These are phyloP conservation scores for Pantherophis alleghaniensis DNA, from an alignment of 2,797 vertebrate species.

Conservation along the genomic window DNA sequence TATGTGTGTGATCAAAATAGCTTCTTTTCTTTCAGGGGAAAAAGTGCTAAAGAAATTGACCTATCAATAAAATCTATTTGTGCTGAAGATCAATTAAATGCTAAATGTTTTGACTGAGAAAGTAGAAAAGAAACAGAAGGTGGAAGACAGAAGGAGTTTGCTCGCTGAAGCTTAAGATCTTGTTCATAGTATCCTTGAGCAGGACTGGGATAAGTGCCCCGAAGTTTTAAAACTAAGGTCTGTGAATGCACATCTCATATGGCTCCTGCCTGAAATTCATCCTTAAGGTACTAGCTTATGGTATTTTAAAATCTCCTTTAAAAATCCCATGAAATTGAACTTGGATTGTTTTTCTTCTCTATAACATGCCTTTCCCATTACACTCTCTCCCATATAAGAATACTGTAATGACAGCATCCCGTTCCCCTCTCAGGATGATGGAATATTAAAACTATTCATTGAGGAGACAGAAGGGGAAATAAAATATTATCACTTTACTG, in stretches of 20 bases:
- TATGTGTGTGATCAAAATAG: not conserved
- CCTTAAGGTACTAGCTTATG: not conserved
- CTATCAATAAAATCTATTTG: not conserved
- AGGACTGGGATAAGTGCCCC: not conserved
- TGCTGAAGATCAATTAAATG: not conserved
- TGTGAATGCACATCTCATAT: not conserved
- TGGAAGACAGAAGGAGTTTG: not conserved
- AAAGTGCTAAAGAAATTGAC: not conserved
- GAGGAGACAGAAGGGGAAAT: not conserved
- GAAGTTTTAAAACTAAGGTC: not conserved
- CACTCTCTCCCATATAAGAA: too few species aligned
- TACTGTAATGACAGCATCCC: not conserved
- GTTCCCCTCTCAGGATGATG: not conserved
- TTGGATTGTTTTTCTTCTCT: too few species aligned
- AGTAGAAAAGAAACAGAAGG: too few species aligned
- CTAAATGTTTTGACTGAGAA: not conserved
- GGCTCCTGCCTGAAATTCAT: not conserved
- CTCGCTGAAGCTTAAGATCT: not conserved
- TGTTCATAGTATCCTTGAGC: not conserved
- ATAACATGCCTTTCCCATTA: too few species aligned
- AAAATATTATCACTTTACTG: not conserved
- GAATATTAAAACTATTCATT: not conserved
- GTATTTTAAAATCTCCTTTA: not conserved
- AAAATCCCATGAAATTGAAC: not conserved
- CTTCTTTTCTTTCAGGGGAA: not conserved